phyloP scores from a whole-genome alignment of 2,888 invertebrate genomes.

The Pyrochroa serraticornis region DNA sequence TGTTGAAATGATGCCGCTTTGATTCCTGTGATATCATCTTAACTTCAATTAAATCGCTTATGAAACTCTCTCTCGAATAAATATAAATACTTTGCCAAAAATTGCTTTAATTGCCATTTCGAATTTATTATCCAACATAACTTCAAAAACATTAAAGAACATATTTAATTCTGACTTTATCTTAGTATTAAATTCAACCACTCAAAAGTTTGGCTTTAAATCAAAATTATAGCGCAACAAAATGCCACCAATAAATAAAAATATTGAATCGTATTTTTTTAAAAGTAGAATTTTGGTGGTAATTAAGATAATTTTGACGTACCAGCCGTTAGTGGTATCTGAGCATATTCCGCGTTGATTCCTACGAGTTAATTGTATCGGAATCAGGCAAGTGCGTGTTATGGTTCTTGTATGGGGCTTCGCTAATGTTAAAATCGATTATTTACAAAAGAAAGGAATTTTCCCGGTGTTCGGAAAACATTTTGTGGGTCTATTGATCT shows the following conservation, averaged over 20 bases:
- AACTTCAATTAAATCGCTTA: conserved; percentile 6
- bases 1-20: conserved; percentile 13
- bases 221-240: too few species aligned
- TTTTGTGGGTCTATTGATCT: conserved; percentile 25
- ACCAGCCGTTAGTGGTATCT: too few species aligned
- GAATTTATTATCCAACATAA: background rate
- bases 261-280: too few species aligned
- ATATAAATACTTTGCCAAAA: conserved; percentile 23
- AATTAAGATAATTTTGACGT: too few species aligned
- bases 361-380: background rate
- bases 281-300: too few species aligned
- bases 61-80: background rate
- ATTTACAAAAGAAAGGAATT: conserved; percentile 23
- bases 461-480: conserved; percentile 7
- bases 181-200: too few species aligned
- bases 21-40: conserved; percentile 6
- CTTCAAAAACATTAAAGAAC: too few species aligned
- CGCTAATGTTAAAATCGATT: conserved; percentile 29
- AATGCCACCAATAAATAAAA: too few species aligned
- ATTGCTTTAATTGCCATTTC: conserved; percentile 11
- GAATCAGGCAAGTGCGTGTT: background rate
- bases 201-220: too few species aligned
- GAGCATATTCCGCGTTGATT: background rate
- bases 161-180: too few species aligned
- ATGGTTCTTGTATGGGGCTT: conserved; percentile 9